These are phyloP conservation scores for Chelonus insularis DNA, from an alignment of 1,140 invertebrate genomes.

Conservation along the genomic window DNA sequence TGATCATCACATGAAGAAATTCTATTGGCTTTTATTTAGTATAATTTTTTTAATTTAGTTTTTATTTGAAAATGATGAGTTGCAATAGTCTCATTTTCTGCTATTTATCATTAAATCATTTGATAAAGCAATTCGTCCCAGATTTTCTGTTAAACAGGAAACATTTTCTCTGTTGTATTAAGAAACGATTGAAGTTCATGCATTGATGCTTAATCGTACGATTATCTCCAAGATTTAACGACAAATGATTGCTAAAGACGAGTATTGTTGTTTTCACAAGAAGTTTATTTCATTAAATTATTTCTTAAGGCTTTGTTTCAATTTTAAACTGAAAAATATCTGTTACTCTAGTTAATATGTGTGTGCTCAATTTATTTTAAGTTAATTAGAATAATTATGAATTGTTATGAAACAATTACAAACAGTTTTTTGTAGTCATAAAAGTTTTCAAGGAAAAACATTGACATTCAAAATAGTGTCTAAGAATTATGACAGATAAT, in stretches of 20 bases:
- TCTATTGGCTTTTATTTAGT: neutral
- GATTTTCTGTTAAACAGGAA: neutral
- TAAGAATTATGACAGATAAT: conserved; percentile 7
- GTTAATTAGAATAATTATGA: neutral
- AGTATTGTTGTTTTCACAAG: neutral
- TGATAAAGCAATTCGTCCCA: neutral
- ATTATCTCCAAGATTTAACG: neutral
- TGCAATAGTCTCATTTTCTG: neutral
- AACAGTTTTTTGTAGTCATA: no score
- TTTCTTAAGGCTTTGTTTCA: neutral
- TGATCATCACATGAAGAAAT: neutral
- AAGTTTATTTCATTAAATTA: neutral
- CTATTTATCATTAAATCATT: neutral
- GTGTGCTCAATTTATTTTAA: neutral
- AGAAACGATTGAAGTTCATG: neutral
- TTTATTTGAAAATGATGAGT: neutral
- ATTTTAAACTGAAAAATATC: neutral
- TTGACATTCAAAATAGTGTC: neutral
- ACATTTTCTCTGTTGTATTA: neutral
- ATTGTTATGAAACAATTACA: neutral
- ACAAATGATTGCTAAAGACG: conserved; percentile 7
- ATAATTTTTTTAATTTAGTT: neutral
- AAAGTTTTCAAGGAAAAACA: no score
- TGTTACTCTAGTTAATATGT: neutral
- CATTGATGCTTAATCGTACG: neutral